These are phyloP conservation scores for Oligia strigilis DNA, from an alignment of 2,888 invertebrate genomes.

Conservation along the genomic window DNA sequence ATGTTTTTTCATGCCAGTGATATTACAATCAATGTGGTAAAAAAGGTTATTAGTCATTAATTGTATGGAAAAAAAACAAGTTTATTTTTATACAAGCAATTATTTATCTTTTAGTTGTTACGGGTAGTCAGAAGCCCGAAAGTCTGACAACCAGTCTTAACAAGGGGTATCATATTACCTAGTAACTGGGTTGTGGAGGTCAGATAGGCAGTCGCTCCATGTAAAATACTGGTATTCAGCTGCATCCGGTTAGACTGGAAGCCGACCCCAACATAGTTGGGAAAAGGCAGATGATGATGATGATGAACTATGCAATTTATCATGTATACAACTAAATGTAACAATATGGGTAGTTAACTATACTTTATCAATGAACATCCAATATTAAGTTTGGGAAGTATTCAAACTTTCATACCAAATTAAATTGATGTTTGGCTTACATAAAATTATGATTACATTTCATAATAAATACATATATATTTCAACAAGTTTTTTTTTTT, in stretches of 20 bases:
- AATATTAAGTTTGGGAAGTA: background rate
- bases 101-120: background rate
- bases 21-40: background rate
- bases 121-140: no score
- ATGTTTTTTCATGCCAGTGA: background rate
- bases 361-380: background rate
- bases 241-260: no score
- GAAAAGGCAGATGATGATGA: no score
- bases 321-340: background rate
- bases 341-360: background rate
- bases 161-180: no score
- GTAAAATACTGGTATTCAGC: no score
- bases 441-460: constrained; percentile 11
- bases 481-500: constrained; percentile 4
- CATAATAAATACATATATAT: constrained; percentile 5
- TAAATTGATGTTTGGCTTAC: constrained; percentile 2
- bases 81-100: background rate
- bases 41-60: background rate
- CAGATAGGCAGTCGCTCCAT: no score
- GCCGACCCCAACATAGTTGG: no score
- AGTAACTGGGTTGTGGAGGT: no score
- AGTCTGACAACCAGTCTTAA: no score
- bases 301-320: no score
- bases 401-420: background rate
- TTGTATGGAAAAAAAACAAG: background rate